Evolutionary conservation across 2,113 vertebrate species (phyloP), one percentile per base, ranked within the genome.

Genomic region (Tonatia bakeri): DNA sequence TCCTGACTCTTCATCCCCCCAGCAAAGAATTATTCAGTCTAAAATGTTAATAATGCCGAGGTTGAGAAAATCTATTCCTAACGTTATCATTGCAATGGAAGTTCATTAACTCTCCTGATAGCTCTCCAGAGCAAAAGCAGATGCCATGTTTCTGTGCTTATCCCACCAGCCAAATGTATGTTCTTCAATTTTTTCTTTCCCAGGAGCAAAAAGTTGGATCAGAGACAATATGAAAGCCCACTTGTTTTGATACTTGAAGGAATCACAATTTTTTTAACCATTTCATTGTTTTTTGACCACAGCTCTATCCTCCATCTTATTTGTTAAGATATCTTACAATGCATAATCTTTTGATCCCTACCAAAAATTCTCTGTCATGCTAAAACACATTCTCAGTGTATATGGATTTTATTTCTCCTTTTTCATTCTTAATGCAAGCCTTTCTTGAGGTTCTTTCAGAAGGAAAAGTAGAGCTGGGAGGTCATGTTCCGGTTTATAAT

Each of bases 361-460:
- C 16, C 31, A 85, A 86, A 96, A 56, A 64, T 65, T 79, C 75
- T 50, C 7, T 69, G 45, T 59, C 61, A 47, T 75, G 69, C 31
- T 94, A 88, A 93, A 90, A 87, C 54, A 87, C 10, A 80, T 38
- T 54, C 65, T 91, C 61, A 40, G n/a, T 69, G 64, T 88, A 69
- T 14, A 87, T 26, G 33, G 7, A 70, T 86, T 92, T 95, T 85
- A 52, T n/a, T 69, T 94, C 67, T 85, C 26, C 38, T 79, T 85
- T 88, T 87, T 45, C 76, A 76, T 45, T 85, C 45, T 92, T 73
- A 77, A 20, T 83, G 8, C 33, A 43, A 28, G 73, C 14, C 28
- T 91, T 94, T 96, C 75, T 94, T 93, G 73, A 93, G 64, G 28
- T 67, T 13, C 40, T 76, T 91, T 79, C 76, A 70, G 86, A 93